These are phyloP conservation scores for Asarcornis scutulata DNA, from an alignment of 2,113 vertebrate genomes.

Conservation along the genomic window DNA sequence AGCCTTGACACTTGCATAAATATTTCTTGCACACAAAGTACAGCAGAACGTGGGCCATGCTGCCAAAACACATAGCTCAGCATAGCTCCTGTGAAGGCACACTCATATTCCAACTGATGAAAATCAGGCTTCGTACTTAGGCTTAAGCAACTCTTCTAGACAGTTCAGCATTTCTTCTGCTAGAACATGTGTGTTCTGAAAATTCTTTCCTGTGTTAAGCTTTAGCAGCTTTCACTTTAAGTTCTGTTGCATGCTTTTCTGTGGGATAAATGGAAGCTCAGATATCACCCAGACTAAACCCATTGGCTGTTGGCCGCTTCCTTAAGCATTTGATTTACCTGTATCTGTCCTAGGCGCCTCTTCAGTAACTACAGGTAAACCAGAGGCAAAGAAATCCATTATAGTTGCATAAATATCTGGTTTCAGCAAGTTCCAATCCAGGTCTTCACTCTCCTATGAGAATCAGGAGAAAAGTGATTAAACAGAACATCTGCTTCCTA, in stretches of 20 bases:
- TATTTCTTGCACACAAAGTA: neutral
- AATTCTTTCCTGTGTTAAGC: neutral
- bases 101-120: neutral
- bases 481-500: neutral
- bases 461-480: neutral
- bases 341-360: constrained; percentile 86
- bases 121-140: fast-evolving
- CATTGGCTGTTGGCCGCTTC: neutral
- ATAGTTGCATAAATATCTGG: constrained; percentile 96
- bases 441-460: constrained; percentile 79
- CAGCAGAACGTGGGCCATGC: fast-evolving
- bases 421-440: constrained; percentile 95
- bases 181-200: fast-evolving
- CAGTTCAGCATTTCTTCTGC: neutral
- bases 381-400: constrained; percentile 98
- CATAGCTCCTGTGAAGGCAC: neutral
- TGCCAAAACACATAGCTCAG: neutral
- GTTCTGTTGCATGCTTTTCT: neutral
- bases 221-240: neutral
- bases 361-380: constrained; percentile 91
- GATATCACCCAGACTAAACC: neutral
- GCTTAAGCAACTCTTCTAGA: neutral
- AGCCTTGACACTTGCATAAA: neutral
- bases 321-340: constrained; percentile 73
- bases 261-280: neutral